Evolutionary conservation across 2,888 invertebrate species (phyloP), one percentile per base, ranked within the genome.

Genomic region (Mimachlamys varia): DNA sequence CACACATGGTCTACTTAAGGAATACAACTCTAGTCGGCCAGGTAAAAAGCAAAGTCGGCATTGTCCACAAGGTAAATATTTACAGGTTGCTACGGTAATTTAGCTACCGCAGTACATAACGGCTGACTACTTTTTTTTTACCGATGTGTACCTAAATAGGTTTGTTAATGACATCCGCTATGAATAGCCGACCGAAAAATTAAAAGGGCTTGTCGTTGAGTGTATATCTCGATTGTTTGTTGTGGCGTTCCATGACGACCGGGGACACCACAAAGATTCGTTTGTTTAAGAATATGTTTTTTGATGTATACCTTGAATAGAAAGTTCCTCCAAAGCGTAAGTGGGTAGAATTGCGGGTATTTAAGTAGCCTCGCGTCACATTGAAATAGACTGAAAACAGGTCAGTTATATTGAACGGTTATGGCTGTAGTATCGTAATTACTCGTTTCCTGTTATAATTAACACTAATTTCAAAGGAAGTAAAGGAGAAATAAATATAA

Each of bases 71-170:
- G 76, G 76, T 76, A 76, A 76, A 76, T 76, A 76, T 76, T 76
- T 76, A 76, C 76, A 76, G 27, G 76, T 76, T 76, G 76, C 76
- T 76, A 33, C 33, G 19, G 76, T 27, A 33, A 76, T 76, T 33
- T 76, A 33, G 33, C 76, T 33, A 76, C 27, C 76, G 27, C 27
- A 76, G 76, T 33, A 76, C 76, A 76, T 76, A 27, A 76, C 76
- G 76, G 76, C 76, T 76, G 76, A 76, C 76, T 76, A 33, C 76
- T 76, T n/a, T n/a, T 76, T 76, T 76, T 76, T 76, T 7, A 33
- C 33, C 33, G 27, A 2, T 27, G 76, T 76, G 33, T 33, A 76
- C 17, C 33, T 27, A 76, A 27, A 76, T 76, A 33, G 76, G 22
- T 76, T 33, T 10, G 76, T 76, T 76, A 76, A 76, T 76, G 33